Evolutionary conservation across 2,888 invertebrate species (phyloP), one percentile per base, ranked within the genome.

Genomic region (Dryocosmus kuriphilus): DNA sequence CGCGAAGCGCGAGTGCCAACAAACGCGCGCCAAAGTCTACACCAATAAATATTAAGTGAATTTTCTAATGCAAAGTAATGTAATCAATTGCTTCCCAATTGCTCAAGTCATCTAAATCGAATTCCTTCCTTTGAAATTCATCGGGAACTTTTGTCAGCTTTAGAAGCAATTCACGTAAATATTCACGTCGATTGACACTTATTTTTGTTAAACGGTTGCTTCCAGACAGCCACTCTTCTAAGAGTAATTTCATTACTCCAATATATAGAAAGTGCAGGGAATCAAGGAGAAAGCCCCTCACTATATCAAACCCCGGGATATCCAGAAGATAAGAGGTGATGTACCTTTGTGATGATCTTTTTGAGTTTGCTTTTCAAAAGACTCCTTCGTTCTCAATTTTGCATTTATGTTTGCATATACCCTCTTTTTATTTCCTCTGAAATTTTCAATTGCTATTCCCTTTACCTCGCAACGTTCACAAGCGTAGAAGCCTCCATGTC

Each of bases 41-140:
- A n/a, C n/a, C n/a, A n/a, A n/a, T n/a, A n/a, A n/a, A n/a, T n/a
- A n/a, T n/a, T n/a, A n/a, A n/a, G n/a, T n/a, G n/a, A n/a, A n/a
- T n/a, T n/a, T n/a, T n/a, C n/a, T n/a, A n/a, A n/a, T n/a, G n/a
- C n/a, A n/a, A n/a, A n/a, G n/a, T n/a, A n/a, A n/a, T n/a, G n/a
- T n/a, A n/a, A n/a, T n/a, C n/a, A n/a, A n/a, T 81, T 11, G 77
- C 79, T 75, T 81, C 80, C 78, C 78, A 79, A 32, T 76, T 51
- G 27, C 65, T 27, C 22, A 78, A 6, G 38, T 76, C 63, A 24
- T 22, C 32, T 11, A 78, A n/a, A 16, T 76, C 61, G 24, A 76
- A 74, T n/a, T 19, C 38, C 38, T 79, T 79, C 38, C 79, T 77
- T 41, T 78, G 80, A 74, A 80, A 80, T 19, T 76, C 80, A 2